Evolutionary conservation across 2,113 vertebrate genomes (phyloP).

Genomic region (Mustelus asterias): DNA sequence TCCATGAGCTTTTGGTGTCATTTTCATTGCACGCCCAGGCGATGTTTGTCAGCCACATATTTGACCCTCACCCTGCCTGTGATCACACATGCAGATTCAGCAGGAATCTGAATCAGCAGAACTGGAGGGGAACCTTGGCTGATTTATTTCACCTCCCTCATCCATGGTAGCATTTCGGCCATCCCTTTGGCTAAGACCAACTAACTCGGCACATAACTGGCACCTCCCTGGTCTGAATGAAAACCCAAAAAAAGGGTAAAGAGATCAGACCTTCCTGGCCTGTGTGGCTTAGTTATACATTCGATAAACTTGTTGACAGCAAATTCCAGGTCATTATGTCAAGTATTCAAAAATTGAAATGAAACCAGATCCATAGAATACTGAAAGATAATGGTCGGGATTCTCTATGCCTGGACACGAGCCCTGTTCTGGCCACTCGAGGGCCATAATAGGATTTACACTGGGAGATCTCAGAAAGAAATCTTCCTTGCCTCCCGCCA

Average conservation of each 20-base stretch:
- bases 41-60: neutral
- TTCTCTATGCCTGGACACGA: too few relatives aligned
- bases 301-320: neutral
- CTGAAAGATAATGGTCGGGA: neutral
- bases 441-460: too few relatives aligned
- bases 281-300: neutral
- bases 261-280: neutral
- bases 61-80: neutral
- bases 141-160: neutral
- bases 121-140: neutral
- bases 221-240: neutral
- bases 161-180: neutral
- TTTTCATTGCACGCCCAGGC: neutral
- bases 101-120: neutral
- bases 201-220: neutral
- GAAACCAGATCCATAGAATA: neutral
- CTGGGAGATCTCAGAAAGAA: too few relatives aligned
- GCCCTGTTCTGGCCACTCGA: too few relatives aligned
- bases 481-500: too few relatives aligned
- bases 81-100: neutral
- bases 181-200: neutral
- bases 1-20: neutral
- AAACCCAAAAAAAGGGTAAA: neutral
- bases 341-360: neutral
- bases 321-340: neutral